Percentiles rank a stretch among this genome's conserved stretches.
These are phyloP conservation scores for Corvus moneduloides DNA, from an alignment of 2,113 vertebrate species.

Conservation along the genomic window DNA sequence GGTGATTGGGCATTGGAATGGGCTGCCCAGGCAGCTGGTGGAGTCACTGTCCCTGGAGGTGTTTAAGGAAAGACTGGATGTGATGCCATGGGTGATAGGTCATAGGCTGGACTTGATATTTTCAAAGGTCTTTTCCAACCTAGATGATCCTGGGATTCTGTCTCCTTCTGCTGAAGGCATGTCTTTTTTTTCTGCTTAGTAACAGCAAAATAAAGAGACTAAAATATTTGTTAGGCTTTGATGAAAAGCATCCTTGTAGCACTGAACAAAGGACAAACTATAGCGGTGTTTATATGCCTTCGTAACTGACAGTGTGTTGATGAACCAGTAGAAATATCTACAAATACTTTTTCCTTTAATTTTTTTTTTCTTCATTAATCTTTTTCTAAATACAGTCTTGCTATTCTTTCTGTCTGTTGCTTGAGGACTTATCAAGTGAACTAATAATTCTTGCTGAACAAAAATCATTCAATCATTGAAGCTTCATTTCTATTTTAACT, in stretches of 20 bases:
- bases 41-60: background rate
- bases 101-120: too few relatives aligned
- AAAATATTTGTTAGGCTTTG: slow-evolving; percentile 11
- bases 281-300: background rate
- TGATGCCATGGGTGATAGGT: background rate
- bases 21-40: background rate
- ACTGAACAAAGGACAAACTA: background rate
- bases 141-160: background rate
- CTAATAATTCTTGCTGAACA: background rate
- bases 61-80: background rate
- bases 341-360: background rate
- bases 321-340: background rate
- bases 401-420: background rate
- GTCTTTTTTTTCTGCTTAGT: background rate
- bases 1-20: background rate
- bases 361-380: background rate
- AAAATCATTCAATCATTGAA: background rate
- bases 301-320: background rate
- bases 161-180: background rate
- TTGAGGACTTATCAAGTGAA: slow-evolving; percentile 21
- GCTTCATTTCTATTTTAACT: background rate
- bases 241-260: slow-evolving; percentile 28
- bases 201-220: background rate
- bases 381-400: background rate
- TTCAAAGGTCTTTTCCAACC: background rate